Percentiles rank a stretch among this genome's conserved stretches.
These are phyloP conservation scores for Oedothorax gibbosus DNA, from an alignment of 1,140 invertebrate genomes.

Conservation along the genomic window DNA sequence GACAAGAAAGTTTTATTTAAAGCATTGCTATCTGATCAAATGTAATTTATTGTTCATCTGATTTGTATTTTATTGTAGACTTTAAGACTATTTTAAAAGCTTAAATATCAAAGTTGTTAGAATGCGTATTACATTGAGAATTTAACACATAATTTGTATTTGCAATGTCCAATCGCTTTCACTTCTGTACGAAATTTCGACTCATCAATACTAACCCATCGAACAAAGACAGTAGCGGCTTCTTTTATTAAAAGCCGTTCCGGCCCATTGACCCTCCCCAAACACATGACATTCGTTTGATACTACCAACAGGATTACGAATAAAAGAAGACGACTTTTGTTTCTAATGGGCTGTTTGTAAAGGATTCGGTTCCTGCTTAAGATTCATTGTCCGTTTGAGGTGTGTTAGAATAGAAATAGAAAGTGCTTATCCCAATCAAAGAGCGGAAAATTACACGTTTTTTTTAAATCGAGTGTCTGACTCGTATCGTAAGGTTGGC, in stretches of 20 bases:
- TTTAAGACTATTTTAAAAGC: no score
- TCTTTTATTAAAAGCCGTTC: slow-evolving; percentile 3
- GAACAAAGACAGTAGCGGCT: background rate
- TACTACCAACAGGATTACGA: background rate
- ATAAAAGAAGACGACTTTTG: background rate
- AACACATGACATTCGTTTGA: slow-evolving; percentile 2
- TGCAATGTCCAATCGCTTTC: no score
- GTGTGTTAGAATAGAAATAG: slow-evolving; percentile 33
- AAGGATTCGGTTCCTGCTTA: slow-evolving; percentile 27
- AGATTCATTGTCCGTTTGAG: slow-evolving; percentile 25
- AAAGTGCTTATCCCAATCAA: slow-evolving; percentile 45
- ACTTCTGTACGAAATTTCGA: no score
- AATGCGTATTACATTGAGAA: no score
- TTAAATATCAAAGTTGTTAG: no score
- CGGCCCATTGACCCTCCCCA: slow-evolving; percentile 17
- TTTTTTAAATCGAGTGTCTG: slow-evolving; percentile 11
- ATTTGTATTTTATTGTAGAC: no score
- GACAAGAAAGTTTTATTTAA: no score
- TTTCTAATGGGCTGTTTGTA: slow-evolving; percentile 12
- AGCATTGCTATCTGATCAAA: no score
- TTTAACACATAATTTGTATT: no score
- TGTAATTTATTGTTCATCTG: no score
- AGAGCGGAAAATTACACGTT: slow-evolving; percentile 48
- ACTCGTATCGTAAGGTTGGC: slow-evolving; percentile 4
- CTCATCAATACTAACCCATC: no score